Percentiles rank a stretch among this genome's conserved stretches.
Conservation (phyloP, 2,113 vertebrate genomes). For the Columba janthina region DNA sequence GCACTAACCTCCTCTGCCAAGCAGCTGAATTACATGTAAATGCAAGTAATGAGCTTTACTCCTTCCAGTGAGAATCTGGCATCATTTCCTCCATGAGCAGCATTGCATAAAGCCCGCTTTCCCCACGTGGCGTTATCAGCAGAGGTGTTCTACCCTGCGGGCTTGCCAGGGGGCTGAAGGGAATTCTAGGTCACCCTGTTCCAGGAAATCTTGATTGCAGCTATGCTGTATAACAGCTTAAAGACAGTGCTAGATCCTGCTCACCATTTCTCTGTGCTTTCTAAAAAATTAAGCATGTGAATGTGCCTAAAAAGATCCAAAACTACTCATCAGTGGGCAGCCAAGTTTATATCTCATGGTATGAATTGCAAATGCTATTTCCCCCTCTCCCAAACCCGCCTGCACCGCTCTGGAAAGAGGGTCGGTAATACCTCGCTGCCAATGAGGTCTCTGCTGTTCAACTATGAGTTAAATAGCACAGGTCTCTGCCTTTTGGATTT, state of each 20-base stretch:
- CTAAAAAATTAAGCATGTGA: not conserved
- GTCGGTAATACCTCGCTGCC: not conserved
- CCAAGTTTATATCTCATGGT: not conserved
- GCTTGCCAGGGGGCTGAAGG: not conserved
- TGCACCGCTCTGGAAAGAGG: not conserved
- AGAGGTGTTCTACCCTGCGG: not conserved
- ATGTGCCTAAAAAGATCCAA: accelerated
- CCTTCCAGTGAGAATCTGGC: not conserved
- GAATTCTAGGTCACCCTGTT: not conserved
- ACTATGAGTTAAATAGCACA: not conserved
- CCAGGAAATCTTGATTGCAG: not conserved
- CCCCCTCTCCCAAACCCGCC: too few species aligned
- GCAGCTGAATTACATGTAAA: not conserved
- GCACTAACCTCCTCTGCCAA: not conserved
- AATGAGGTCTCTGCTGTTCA: not conserved
- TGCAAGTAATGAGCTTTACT: conserved; percentile 32
- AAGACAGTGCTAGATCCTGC: not conserved
- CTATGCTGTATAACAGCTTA: not conserved
- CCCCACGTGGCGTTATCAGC: not conserved
- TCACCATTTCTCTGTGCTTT: not conserved
- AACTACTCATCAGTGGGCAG: not conserved
- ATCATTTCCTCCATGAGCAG: not conserved
- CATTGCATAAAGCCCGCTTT: not conserved
- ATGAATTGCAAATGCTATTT: accelerated
- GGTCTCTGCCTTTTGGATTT: not conserved